Evolutionary conservation across 2,888 invertebrate genomes (phyloP).

Genomic region (Tethea ocularis): DNA sequence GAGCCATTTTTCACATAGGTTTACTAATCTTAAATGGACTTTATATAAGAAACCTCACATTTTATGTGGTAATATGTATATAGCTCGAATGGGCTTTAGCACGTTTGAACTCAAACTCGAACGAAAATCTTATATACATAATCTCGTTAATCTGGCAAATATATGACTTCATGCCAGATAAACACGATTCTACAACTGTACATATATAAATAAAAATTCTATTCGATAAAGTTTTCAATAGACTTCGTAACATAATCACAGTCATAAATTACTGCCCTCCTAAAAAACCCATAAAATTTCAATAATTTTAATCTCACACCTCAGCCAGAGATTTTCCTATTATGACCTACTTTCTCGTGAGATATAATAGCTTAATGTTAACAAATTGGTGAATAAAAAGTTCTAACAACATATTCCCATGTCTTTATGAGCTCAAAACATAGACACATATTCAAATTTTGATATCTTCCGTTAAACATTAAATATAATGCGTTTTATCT

Average conservation of each 20-base stretch:
- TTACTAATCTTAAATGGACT: no score
- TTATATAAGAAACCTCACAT: no score
- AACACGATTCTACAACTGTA: no score
- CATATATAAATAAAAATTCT: no score
- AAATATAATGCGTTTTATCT: not conserved
- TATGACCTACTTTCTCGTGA: conserved; percentile 1
- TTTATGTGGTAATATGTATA: no score
- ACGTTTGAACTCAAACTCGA: no score
- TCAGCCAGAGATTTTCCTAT: not conserved
- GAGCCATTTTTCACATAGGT: no score
- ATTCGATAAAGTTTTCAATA: no score
- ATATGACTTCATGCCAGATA: no score
- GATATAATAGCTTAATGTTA: not conserved
- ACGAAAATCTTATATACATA: no score
- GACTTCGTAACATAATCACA: not conserved
- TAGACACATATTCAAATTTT: not conserved
- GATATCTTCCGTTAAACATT: not conserved
- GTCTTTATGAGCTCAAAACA: not conserved
- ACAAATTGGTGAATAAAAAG: not conserved
- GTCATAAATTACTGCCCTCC: not conserved
- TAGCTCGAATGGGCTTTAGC: no score
- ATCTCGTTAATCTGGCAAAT: no score
- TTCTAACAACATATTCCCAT: not conserved
- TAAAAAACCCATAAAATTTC: not conserved
- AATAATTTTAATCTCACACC: not conserved